Base-by-base conservation (phyloP, 2,797 vertebrate genomes). In the Hippoglossus hippoglossus region DNA sequence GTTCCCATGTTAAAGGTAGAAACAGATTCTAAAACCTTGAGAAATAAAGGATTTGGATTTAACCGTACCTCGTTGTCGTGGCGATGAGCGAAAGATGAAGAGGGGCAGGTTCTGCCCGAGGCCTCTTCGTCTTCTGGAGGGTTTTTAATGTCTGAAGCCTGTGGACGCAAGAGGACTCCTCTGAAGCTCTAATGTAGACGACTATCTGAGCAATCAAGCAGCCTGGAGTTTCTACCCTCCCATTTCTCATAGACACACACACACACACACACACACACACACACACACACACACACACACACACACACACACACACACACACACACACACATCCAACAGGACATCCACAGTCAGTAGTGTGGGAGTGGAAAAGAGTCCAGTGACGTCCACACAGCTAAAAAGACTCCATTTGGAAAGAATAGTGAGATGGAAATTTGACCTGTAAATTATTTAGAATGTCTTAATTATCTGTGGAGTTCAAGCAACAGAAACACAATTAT, bases 311-410 rank as follows among this genome's bases (percentile, higher is more conserved):
- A 80, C 65, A 57, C 67, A 22, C 69, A 67, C 49, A 53, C 58
- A 55, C 54, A 49, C 63, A 54, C 41, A 70, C 47, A 24, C n/a
- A n/a, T 34, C 66, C 46, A 52, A 90, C 90, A 92, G 91, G 89
- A 93, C 82, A 88, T 92, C 77, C 91, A 92, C 77, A 73, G 58
- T 64, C 77, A 51, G 12, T 15, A 70, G 55, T 63, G 11, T 80
- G 75, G 76, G 50, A 55, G 72, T 62, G 56, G 69, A 58, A 22
- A 36, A 46, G 25, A 36, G 57, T 82, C 5, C 71, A 86, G 76
- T 39, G 75, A 82, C 18, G 36, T 59, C 50, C 50, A 25, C 64
- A 70, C 61, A 64, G 36, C 10, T 26, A 26, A 41, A 61, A 60
- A 9, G 8, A 21, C 47, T 8, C 3, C 28, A 31, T 8, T 56